Evolutionary conservation across 2,797 vertebrate species (phyloP).

Genomic region (Tamandua tetradactyla): DNA sequence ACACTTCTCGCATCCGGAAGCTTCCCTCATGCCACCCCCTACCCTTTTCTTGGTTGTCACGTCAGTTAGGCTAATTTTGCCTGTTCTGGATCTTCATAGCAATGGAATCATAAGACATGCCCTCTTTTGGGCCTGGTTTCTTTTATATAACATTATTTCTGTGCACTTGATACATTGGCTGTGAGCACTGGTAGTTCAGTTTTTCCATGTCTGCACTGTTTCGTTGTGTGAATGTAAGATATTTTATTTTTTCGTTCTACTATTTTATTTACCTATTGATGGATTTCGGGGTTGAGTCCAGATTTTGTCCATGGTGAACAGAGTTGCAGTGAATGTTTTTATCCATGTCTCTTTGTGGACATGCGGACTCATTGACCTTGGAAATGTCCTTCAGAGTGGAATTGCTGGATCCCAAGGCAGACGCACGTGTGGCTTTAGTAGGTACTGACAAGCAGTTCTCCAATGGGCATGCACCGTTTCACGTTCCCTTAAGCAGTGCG

Average conservation of each 20-base stretch:
- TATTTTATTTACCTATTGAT: background rate
- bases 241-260: background rate
- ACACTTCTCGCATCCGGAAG: background rate
- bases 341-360: background rate
- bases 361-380: background rate
- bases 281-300: background rate
- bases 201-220: background rate
- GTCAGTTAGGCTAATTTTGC: background rate
- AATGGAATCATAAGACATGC: fast-evolving
- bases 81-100: background rate
- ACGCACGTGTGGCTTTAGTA: fast-evolving
- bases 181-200: background rate
- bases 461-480: fast-evolving
- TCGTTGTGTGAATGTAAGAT: fast-evolving
- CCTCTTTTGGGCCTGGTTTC: background rate
- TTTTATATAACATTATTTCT: fast-evolving
- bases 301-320: background rate
- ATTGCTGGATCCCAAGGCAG: background rate
- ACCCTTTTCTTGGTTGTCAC: background rate
- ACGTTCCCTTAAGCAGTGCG: fast-evolving
- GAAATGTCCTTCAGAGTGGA: background rate
- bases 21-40: background rate
- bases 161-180: background rate
- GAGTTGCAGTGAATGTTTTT: background rate
- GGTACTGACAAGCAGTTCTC: background rate